Conservation (phyloP, 1,140 invertebrate species). For the Eueides isabella region DNA sequence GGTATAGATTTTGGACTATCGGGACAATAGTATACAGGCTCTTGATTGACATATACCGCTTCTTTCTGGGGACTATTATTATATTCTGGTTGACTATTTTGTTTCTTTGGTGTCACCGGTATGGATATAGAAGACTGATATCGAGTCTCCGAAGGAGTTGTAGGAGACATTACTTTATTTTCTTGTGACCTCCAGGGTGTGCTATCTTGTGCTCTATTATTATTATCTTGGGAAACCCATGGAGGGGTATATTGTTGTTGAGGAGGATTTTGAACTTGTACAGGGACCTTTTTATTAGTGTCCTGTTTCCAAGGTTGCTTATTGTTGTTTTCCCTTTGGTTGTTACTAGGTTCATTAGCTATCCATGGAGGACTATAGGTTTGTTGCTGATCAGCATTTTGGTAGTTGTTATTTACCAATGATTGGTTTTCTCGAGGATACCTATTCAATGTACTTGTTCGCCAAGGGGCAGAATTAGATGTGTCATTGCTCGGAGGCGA, state of each 20-base stretch:
- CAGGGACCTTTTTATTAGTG: slow-evolving; percentile 43
- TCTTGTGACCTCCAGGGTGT: slow-evolving; percentile 60
- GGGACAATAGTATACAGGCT: slow-evolving; percentile 71
- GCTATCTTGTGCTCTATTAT: slow-evolving; percentile 55
- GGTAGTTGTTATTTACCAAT: slow-evolving; percentile 50
- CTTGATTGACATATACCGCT: slow-evolving; percentile 69
- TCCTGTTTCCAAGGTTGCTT: slow-evolving; percentile 63
- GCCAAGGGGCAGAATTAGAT: slow-evolving; percentile 70
- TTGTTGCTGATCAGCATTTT: slow-evolving; percentile 54
- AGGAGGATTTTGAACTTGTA: slow-evolving; percentile 40
- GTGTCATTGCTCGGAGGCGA: slow-evolving; percentile 48
- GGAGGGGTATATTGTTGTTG: slow-evolving; percentile 61
- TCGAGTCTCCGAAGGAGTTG: slow-evolving; percentile 60
- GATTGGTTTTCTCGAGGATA: slow-evolving; percentile 58
- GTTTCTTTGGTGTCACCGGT: slow-evolving; percentile 73
- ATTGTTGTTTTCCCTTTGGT: slow-evolving; percentile 52
- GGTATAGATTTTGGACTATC: slow-evolving; percentile 76
- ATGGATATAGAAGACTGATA: slow-evolving; percentile 80
- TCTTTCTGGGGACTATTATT: slow-evolving; percentile 66
- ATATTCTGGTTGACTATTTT: slow-evolving; percentile 60
- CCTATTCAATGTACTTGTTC: slow-evolving; percentile 69
- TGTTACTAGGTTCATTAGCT: slow-evolving; percentile 61
- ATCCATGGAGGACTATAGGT: slow-evolving; percentile 65
- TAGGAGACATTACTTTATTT: slow-evolving; percentile 48
- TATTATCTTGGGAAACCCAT: slow-evolving; percentile 62